These are phyloP conservation scores for Heliothis virescens DNA, from an alignment of 1,140 invertebrate species.

Conservation along the genomic window DNA sequence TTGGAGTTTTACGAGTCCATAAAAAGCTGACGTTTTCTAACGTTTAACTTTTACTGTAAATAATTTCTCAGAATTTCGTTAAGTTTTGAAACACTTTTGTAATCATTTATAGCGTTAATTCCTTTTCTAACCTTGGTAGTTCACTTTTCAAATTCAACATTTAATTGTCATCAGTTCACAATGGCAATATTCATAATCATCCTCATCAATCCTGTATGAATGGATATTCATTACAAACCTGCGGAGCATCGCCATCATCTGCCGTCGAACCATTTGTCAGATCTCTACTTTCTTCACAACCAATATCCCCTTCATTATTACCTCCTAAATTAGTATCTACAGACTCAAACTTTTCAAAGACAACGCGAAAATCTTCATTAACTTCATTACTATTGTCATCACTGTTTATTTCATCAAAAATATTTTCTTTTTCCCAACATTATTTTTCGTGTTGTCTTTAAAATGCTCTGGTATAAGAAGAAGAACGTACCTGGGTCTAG, in stretches of 20 bases:
- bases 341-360: background rate
- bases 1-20: constrained; percentile 21
- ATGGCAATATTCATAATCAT: too few species aligned
- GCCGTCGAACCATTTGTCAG: background rate
- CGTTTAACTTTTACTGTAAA: constrained; percentile 7
- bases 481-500: constrained; percentile 86
- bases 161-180: too few species aligned
- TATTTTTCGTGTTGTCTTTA: background rate
- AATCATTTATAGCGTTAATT: background rate
- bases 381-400: background rate
- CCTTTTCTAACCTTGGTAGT: background rate
- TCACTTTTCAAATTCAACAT: background rate
- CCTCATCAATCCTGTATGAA: too few species aligned
- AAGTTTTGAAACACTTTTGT: background rate
- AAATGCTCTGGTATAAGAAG: background rate
- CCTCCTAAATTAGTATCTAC: too few species aligned
- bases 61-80: constrained; percentile 7
- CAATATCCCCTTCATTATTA: background rate
- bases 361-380: background rate
- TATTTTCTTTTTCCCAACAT: background rate
- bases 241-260: background rate
- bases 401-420: background rate
- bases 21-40: constrained; percentile 1
- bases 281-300: background rate
- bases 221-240: too few species aligned